Base-by-base conservation (phyloP, 2,113 vertebrate genomes). In the Apus apus region DNA sequence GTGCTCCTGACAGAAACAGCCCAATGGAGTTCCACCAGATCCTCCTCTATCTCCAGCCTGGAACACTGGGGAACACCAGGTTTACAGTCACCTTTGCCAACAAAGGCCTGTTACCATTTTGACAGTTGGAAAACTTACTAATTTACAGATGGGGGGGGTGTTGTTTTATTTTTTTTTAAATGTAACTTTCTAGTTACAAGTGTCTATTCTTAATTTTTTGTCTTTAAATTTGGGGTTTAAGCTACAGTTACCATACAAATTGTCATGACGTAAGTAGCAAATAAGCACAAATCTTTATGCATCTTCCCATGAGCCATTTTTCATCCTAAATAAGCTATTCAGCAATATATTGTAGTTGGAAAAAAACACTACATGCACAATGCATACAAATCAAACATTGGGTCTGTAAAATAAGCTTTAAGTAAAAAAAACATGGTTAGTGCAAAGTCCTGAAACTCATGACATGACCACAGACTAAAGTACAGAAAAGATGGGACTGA, bases 401-500 rank as follows among this genome's bases (percentile, higher is more conserved):
- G 97, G 94, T 98, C 98, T 98, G 98, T 98, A 98, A 98, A 98
- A 97, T 97, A 98, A 98, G 97, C 97, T 98, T 97, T 97, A 97
- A 98, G 96, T 97, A 88, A 97, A 97, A 97, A 97, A 98, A 98
- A 97, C 93, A 98, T 95, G 98, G 98, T 99, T 98, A 99, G 98
- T 97, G 98, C 98, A 99, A 98, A 98, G 97, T 98, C 98, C 98
- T 98, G 97, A 93, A 98, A 98, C 96, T 98, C 96, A 98, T 98
- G 98, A 97, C 97, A 98, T 98, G 98, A 98, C 97, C 98, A 98
- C 98, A 98, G 98, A 99, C 97, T 98, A 98, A 98, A 98, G 98
- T 98, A 98, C 98, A 94, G 97, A 98, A 98, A 98, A 97, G 98
- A 98, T 98, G 98, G 98, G 98, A 98, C 97, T 98, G 98, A 98